A percentile compares a stretch with the other conserved stretches of the same genome.
Conservation (phyloP, 2,888 invertebrate genomes). For the Xanthostigma xanthostigma region DNA sequence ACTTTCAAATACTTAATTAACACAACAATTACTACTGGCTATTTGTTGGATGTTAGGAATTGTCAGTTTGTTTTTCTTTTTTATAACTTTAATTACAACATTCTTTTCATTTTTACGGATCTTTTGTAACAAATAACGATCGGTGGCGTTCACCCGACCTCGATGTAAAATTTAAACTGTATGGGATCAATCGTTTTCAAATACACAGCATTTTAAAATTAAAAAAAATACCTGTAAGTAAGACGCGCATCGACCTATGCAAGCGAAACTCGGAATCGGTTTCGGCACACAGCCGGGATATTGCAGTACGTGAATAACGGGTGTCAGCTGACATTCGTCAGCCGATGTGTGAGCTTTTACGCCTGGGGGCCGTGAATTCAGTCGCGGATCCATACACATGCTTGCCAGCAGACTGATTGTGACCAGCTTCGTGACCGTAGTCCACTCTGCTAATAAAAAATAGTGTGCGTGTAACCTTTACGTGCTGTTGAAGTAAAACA, state of each 20-base stretch:
- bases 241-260: conserved; percentile 79
- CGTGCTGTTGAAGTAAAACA: no score
- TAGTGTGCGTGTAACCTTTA: no score
- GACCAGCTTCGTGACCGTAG: neutral
- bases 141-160: neutral
- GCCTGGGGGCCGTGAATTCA: conserved; percentile 12
- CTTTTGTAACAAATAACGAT: neutral
- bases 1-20: no score
- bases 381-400: conserved; percentile 25
- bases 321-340: conserved; percentile 82
- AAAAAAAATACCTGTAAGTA: conserved; percentile 63
- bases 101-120: neutral
- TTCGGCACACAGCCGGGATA: conserved; percentile 86
- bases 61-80: no score
- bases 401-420: conserved; percentile 15
- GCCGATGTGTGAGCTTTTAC: conserved; percentile 26
- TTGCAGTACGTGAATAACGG: conserved; percentile 80
- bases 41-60: no score
- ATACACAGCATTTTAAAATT: neutral
- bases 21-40: no score
- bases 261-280: conserved; percentile 86
- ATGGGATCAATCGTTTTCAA: neutral
- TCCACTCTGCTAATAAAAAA: no score
- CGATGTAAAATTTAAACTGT: no score
- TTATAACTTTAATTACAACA: no score